Percentiles rank a stretch among this genome's conserved stretches.
phyloP scores from a whole-genome alignment of 2,888 invertebrate species.

The Pachycephus smyrnensis region DNA sequence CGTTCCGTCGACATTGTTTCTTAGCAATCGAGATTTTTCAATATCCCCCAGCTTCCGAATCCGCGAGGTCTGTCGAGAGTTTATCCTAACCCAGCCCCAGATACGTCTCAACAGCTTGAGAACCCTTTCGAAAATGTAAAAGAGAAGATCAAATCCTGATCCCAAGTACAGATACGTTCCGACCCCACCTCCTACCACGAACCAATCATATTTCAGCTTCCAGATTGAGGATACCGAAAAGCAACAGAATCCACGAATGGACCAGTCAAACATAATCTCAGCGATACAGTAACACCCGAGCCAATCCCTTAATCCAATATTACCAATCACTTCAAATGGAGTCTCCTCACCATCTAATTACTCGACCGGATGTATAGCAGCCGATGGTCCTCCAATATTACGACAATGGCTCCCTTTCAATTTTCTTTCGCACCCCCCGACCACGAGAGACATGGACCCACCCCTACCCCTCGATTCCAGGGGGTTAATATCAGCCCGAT shows the following conservation, averaged over 20 bases:
- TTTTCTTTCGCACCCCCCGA: conserved; percentile 30
- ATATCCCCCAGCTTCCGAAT: neutral
- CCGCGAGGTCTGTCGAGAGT: neutral
- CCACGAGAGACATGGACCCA: conserved; percentile 9
- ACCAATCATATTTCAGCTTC: neutral
- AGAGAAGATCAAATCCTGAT: neutral
- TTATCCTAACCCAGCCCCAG: neutral
- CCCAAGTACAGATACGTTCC: neutral
- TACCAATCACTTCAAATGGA: neutral
- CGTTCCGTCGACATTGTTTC: neutral
- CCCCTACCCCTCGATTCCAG: conserved; percentile 21
- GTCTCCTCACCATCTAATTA: conserved; percentile 23
- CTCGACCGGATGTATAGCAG: neutral
- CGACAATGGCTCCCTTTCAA: conserved; percentile 29
- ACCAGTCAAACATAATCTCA: neutral
- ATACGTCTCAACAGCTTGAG: neutral
- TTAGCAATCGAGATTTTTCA: neutral
- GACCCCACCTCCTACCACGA: neutral
- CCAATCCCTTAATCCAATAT: neutral
- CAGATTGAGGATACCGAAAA: too few relatives aligned
- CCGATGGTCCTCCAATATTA: conserved; percentile 9
- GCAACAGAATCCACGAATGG: neutral
- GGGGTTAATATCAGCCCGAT: conserved; percentile 48
- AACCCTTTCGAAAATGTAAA: neutral
- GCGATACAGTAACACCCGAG: neutral